A percentile compares a stretch with the other conserved stretches of the same genome.
phyloP scores from a whole-genome alignment of 1,140 invertebrate species.

The Lordiphosa mommai region DNA sequence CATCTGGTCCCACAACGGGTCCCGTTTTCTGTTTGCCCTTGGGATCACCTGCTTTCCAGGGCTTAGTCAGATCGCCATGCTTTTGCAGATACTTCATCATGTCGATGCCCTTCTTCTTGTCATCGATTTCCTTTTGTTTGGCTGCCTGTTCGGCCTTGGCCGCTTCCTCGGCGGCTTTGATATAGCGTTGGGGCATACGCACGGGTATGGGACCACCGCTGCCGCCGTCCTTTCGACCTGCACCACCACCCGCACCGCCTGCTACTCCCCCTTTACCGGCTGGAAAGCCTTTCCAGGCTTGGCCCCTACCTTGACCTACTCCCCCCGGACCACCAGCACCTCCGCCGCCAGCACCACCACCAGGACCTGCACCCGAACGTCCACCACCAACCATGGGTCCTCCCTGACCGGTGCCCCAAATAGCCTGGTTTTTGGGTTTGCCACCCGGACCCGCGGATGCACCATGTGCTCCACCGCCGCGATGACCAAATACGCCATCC shows the following conservation, averaged over 20 bases:
- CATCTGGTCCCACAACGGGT: slow-evolving; percentile 15
- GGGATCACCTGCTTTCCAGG: slow-evolving; percentile 28
- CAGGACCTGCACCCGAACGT: slow-evolving; percentile 11
- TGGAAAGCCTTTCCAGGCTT: slow-evolving; percentile 4
- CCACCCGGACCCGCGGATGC: slow-evolving; percentile 23
- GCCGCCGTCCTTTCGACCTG: background rate
- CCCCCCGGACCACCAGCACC: background rate
- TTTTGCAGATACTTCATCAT: slow-evolving; percentile 44
- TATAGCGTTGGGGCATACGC: slow-evolving; percentile 19
- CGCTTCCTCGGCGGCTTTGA: slow-evolving; percentile 3
- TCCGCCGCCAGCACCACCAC: background rate
- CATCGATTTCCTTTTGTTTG: background rate
- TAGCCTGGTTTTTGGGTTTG: background rate
- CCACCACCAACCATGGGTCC: slow-evolving; percentile 11
- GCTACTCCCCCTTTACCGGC: background rate
- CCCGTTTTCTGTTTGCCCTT: slow-evolving; percentile 8
- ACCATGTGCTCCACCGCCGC: slow-evolving; percentile 37
- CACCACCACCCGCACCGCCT: slow-evolving; percentile 1
- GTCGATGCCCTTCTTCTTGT: slow-evolving; percentile 16
- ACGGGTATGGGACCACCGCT: slow-evolving; percentile 24
- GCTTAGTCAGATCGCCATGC: slow-evolving; percentile 8
- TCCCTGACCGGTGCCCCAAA: slow-evolving; percentile 2
- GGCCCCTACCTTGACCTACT: background rate
- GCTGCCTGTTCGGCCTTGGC: slow-evolving; percentile 11
- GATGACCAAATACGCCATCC: slow-evolving; percentile 36